Percentiles rank a stretch among this genome's conserved stretches.
Evolutionary conservation across 2,797 vertebrate species (phyloP).

Genomic region (Halcyon smyrnensis): DNA sequence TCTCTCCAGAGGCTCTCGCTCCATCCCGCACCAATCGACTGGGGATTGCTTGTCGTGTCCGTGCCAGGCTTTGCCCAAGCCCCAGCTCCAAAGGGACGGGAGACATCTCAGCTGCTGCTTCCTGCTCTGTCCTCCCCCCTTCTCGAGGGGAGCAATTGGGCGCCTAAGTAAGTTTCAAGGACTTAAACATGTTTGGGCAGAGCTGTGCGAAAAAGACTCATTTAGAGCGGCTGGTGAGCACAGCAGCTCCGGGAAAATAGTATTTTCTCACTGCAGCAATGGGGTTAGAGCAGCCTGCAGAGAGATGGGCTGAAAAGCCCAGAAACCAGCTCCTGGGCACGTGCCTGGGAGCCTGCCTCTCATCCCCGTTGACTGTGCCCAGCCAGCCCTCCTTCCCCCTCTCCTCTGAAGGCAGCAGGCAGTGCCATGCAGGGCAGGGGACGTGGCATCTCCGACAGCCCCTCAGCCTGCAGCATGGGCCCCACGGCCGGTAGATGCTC

Average conservation of each 20-base stretch:
- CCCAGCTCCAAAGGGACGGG: neutral
- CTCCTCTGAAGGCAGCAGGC: rapidly evolving
- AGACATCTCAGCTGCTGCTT: rapidly evolving
- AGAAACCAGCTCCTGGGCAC: neutral
- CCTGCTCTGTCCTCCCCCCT: neutral
- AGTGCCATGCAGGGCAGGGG: rapidly evolving
- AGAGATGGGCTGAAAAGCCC: neutral
- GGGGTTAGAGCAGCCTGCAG: neutral
- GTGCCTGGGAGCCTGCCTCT: rapidly evolving
- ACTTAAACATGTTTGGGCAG: constrained; percentile 47
- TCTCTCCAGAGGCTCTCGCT: rapidly evolving
- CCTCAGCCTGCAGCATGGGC: neutral
- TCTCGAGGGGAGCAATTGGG: neutral
- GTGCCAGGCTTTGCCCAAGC: rapidly evolving
- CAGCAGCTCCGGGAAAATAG: neutral
- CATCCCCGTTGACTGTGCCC: rapidly evolving
- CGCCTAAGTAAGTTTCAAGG: constrained; percentile 47
- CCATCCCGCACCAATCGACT: rapidly evolving
- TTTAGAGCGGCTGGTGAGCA: neutral
- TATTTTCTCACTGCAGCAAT: constrained; percentile 7
- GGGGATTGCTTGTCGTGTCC: rapidly evolving
- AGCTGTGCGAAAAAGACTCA: neutral
- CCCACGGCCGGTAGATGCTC: rapidly evolving
- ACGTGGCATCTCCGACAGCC: rapidly evolving
- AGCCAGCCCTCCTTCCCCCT: neutral